Percentiles rank a stretch among this genome's conserved stretches.
Evolutionary conservation across 2,888 invertebrate species (phyloP).

Genomic region (Phanerotoma sp.): DNA sequence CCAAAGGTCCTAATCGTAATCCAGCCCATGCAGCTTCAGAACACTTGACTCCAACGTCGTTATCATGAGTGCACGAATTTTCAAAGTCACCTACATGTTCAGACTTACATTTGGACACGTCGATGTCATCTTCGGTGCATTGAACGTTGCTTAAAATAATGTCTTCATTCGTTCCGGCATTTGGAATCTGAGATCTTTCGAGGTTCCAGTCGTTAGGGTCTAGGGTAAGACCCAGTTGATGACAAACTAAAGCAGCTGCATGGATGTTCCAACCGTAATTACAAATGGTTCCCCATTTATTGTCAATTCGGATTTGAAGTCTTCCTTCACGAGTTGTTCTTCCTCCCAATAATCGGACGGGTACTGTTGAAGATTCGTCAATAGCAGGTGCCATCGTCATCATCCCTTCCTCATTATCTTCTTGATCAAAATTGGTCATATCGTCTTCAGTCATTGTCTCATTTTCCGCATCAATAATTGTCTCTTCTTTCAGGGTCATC

Average conservation of each 20-base stretch:
- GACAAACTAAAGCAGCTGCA: conserved; percentile 91
- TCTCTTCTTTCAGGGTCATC: conserved; percentile 77
- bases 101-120: conserved; percentile 83
- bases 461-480: conserved; percentile 64
- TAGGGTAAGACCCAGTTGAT: conserved; percentile 89
- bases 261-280: conserved; percentile 93
- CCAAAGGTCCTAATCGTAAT: conserved; percentile 82
- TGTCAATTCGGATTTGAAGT: conserved; percentile 78
- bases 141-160: conserved; percentile 83
- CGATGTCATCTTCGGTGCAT: conserved; percentile 88
- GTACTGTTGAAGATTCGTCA: conserved; percentile 65
- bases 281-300: conserved; percentile 96
- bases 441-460: conserved; percentile 64
- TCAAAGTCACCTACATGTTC: conserved; percentile 80
- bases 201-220: conserved; percentile 92
- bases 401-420: conserved; percentile 61
- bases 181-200: conserved; percentile 79
- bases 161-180: conserved; percentile 73
- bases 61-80: conserved; percentile 83
- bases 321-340: conserved; percentile 82
- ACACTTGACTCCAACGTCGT: conserved; percentile 86
- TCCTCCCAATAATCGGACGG: conserved; percentile 82
- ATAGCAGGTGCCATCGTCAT: conserved; percentile 58
- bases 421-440: background rate
- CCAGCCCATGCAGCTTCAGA: conserved; percentile 95